Evolutionary conservation across 1,140 invertebrate genomes (phyloP).

Genomic region (Sminthurinus signatus): DNA sequence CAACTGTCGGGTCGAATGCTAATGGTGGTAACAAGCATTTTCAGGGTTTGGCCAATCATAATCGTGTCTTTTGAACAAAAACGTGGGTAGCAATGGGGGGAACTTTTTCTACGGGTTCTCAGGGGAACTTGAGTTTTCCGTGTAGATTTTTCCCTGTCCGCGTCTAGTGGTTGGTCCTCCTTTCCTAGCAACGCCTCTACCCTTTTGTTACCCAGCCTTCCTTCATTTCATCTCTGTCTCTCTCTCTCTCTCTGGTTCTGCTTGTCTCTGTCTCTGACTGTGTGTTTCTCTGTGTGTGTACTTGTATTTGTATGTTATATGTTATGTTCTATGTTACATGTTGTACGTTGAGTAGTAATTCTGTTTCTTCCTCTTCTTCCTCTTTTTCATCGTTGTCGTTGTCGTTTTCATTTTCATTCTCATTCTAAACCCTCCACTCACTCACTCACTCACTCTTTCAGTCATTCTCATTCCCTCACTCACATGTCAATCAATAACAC

Average conservation of each 20-base stretch:
- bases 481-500: slow-evolving; percentile 41
- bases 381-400: too few relatives aligned
- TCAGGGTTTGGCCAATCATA: slow-evolving; percentile 42
- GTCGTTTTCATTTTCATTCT: too few relatives aligned
- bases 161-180: slow-evolving; percentile 40
- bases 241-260: slow-evolving; percentile 26
- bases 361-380: too few relatives aligned
- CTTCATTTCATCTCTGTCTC: slow-evolving; percentile 7
- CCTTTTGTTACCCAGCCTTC: slow-evolving; percentile 25
- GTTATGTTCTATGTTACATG: too few relatives aligned
- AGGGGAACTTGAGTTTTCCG: slow-evolving; percentile 31
- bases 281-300: too few relatives aligned
- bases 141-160: slow-evolving; percentile 31
- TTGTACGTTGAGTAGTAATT: too few relatives aligned
- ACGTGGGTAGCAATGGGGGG: slow-evolving; percentile 26
- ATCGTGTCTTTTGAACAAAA: slow-evolving; percentile 41
- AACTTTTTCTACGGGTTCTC: slow-evolving; percentile 38
- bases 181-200: slow-evolving; percentile 33
- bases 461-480: too few relatives aligned
- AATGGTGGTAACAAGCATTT: slow-evolving; percentile 42
- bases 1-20: slow-evolving; percentile 41
- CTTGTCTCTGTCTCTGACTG: slow-evolving; percentile 17
- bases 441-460: too few relatives aligned
- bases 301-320: too few relatives aligned
- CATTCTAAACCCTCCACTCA: too few relatives aligned